phyloP scores from a whole-genome alignment of 2,113 vertebrate species.

The Toxotes jaculatrix region DNA sequence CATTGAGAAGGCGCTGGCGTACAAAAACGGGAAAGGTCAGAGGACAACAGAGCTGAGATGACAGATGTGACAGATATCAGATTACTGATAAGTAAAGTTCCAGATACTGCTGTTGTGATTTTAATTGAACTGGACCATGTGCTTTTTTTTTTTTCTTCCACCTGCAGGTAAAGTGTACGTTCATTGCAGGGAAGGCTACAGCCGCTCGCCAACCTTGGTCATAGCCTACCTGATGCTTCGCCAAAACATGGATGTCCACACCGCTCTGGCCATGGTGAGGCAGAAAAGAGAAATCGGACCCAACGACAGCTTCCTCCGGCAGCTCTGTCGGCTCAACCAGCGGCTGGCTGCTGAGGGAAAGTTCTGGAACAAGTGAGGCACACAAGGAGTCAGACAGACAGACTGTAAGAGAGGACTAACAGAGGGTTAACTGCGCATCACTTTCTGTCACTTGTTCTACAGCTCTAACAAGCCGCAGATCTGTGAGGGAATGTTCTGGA shows the following conservation, averaged over 20 bases:
- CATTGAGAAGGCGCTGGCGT: constrained; percentile 90
- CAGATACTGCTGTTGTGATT: not conserved
- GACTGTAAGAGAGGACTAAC: not conserved
- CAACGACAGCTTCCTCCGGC: constrained; percentile 94
- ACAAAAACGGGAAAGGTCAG: constrained; percentile 89
- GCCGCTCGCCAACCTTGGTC: constrained; percentile 93
- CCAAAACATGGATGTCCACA: constrained; percentile 87
- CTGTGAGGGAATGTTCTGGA: constrained; percentile 5
- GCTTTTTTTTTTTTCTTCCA: not conserved
- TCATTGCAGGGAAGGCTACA: constrained; percentile 96
- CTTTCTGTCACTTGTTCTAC: constrained; percentile 18
- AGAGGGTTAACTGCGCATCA: not conserved
- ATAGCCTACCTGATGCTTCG: constrained; percentile 95
- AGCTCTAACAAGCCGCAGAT: constrained; percentile 21
- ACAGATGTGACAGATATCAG: too few relatives aligned
- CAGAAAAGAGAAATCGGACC: constrained; percentile 94
- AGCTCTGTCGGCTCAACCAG: constrained; percentile 93
- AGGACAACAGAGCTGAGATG: not conserved
- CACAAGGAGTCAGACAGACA: too few relatives aligned
- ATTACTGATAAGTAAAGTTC: not conserved
- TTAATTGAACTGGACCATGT: not conserved
- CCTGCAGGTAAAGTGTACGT: constrained; percentile 91
- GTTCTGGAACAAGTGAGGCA: constrained; percentile 67
- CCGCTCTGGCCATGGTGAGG: constrained; percentile 88
- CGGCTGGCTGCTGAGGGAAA: constrained; percentile 82